Evolutionary conservation across 2,888 invertebrate genomes (phyloP), one percentile per base, ranked within the genome.

Genomic region (Lordiphosa fenestrarum): DNA sequence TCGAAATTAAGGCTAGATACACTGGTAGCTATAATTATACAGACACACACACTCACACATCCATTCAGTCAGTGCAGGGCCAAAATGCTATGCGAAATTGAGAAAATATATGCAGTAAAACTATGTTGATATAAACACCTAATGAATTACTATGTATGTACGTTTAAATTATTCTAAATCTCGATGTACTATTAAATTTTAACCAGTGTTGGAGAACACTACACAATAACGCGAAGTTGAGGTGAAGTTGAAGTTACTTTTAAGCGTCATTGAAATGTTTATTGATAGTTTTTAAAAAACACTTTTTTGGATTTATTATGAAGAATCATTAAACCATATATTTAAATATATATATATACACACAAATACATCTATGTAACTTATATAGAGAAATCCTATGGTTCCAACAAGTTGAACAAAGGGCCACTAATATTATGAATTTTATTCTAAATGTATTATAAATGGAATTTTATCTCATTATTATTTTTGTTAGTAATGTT

Each of bases 401-500:
- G 74, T 69, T 59, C 66, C 54, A 46, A 49, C 53, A 58, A 64
- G 52, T 57, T 65, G 61, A 62, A 55, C 53, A 63, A 69, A 60
- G 58, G 65, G 66, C 61, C 68, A 67, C 61, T 73, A 77, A 77
- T 67, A 69, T 53, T 63, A 67, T 64, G 57, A 56, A 81, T 84
- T 84, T 77, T 84, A 81, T 84, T 76, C 73, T 81, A 72, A 84
- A 65, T 78, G 83, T 84, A 80, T 84, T 68, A 62, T 68, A 69
- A 54, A 58, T 53, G 53, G 65, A 69, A 69, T 57, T 69, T 67
- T 69, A 61, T 67, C 66, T 68, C 66, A 59, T 68, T 66, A 59
- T 67, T 71, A 77, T 80, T 86, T 86, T 86, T 87, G 86, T 86
- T 86, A 84, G 85, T 87, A 87, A 86, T 86, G 87, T 86, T 86